These are phyloP conservation scores for Amphipyra berbera DNA, from an alignment of 2,888 invertebrate genomes.

Conservation along the genomic window DNA sequence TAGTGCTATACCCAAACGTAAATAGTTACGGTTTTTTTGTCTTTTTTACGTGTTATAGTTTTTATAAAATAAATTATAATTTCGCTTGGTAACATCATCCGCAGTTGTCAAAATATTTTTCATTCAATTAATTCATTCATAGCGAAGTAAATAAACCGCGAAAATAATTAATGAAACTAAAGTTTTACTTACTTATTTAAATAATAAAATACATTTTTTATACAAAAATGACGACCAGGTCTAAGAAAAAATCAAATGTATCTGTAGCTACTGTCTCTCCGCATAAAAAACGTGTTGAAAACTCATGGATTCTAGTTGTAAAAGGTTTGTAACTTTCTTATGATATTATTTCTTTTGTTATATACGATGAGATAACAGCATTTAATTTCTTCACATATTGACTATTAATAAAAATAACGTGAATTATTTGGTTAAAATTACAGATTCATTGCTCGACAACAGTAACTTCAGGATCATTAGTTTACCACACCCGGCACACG, in stretches of 20 bases:
- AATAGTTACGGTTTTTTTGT: slow-evolving; percentile 4
- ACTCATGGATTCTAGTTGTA: slow-evolving; percentile 92
- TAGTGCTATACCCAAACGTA: not conserved
- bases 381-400: no score
- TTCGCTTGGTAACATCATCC: no score
- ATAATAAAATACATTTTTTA: not conserved
- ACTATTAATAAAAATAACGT: not conserved
- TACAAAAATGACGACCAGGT: slow-evolving; percentile 86
- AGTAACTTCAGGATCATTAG: slow-evolving; percentile 90
- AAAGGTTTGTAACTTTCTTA: slow-evolving; percentile 85
- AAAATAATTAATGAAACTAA: no score
- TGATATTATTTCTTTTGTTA: not conserved
- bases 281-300: slow-evolving; percentile 89
- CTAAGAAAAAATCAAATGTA: slow-evolving; percentile 88
- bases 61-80: no score
- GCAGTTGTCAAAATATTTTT: no score
- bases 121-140: no score
- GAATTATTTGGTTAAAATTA: slow-evolving; percentile 46
- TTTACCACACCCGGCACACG: slow-evolving; percentile 92
- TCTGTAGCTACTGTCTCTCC: slow-evolving; percentile 77
- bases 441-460: slow-evolving; percentile 79
- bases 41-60: no score
- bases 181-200: no score
- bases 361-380: not conserved
- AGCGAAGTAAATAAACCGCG: no score